phyloP scores from a whole-genome alignment of 2,888 invertebrate species.

The Agonopterix heracliana region DNA sequence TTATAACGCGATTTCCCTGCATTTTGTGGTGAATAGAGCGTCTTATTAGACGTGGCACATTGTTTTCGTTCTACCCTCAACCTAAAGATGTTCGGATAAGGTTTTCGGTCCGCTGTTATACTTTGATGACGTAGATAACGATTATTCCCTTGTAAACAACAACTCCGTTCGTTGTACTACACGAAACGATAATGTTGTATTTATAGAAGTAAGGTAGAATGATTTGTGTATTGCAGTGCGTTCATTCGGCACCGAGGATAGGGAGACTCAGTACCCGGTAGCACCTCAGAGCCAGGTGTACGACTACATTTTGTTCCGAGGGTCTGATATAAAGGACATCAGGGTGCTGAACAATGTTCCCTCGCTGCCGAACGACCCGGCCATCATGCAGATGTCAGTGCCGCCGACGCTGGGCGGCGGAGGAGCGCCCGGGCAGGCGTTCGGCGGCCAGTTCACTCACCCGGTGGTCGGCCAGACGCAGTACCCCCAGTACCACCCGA shows the following conservation, averaged over 20 bases:
- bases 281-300: slow-evolving; percentile 98
- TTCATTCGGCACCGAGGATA: slow-evolving; percentile 99
- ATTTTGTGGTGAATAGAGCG: slow-evolving; percentile 6
- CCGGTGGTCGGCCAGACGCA: slow-evolving; percentile 80
- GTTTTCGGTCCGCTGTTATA: slow-evolving; percentile 47
- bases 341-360: slow-evolving; percentile 93
- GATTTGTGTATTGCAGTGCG: slow-evolving; percentile 80
- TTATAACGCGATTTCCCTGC: slow-evolving; percentile 19
- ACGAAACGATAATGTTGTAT: no score
- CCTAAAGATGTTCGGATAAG: slow-evolving; percentile 26
- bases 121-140: slow-evolving; percentile 67
- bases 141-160: slow-evolving; percentile 34
- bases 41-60: slow-evolving; percentile 27
- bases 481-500: slow-evolving; percentile 67
- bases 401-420: slow-evolving; percentile 81
- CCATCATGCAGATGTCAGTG: slow-evolving; percentile 94
- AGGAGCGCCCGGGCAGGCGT: slow-evolving; percentile 79
- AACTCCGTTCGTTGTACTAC: slow-evolving; percentile 10
- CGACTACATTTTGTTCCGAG: slow-evolving; percentile 98
- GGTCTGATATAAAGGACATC: slow-evolving; percentile 99
- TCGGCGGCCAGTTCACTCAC: slow-evolving; percentile 80
- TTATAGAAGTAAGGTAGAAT: neutral
- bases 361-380: slow-evolving; percentile 96
- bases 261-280: slow-evolving; percentile 96
- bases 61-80: slow-evolving; percentile 56